These are phyloP conservation scores for Rhagophthalmus giganteus DNA, from an alignment of 2,888 invertebrate species.

Conservation along the genomic window DNA sequence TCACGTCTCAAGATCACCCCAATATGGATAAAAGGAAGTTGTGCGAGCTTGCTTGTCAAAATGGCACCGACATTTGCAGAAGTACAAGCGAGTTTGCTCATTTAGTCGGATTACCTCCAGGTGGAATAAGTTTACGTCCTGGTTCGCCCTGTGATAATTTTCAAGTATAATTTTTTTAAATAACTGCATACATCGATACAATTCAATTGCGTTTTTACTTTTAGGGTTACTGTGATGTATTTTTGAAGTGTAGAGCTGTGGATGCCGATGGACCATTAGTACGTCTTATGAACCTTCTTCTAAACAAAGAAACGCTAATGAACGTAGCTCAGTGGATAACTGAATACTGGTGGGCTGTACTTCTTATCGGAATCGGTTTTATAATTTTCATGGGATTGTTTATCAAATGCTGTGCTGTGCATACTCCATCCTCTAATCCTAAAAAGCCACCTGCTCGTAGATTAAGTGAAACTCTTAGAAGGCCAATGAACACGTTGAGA, in stretches of 20 bases:
- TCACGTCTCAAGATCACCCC: slow-evolving; percentile 75
- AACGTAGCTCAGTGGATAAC: slow-evolving; percentile 93
- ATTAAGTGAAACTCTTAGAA: slow-evolving; percentile 85
- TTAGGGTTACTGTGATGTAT: slow-evolving; percentile 98
- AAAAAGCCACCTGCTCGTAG: slow-evolving; percentile 94
- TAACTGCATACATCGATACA: too few relatives aligned
- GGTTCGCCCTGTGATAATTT: slow-evolving; percentile 99
- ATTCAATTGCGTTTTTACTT: too few relatives aligned
- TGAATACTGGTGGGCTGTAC: slow-evolving; percentile 94
- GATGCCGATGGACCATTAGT: slow-evolving; percentile 98
- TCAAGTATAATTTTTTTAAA: slow-evolving; percentile 68
- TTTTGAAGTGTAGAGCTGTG: slow-evolving; percentile 96
- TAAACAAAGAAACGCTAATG: slow-evolving; percentile 86
- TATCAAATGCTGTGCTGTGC: slow-evolving; percentile 99
- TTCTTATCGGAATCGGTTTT: slow-evolving; percentile 87
- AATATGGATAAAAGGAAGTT: slow-evolving; percentile 81
- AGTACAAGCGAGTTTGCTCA: slow-evolving; percentile 87
- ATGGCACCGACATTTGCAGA: slow-evolving; percentile 77
- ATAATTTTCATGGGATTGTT: slow-evolving; percentile 96
- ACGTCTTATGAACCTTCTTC: slow-evolving; percentile 91
- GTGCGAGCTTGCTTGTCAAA: slow-evolving; percentile 97
- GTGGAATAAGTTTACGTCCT: slow-evolving; percentile 85
- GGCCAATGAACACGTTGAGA: slow-evolving; percentile 88
- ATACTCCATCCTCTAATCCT: slow-evolving; percentile 98
- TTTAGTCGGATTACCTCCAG: slow-evolving; percentile 70